Evolutionary conservation across 2,888 invertebrate species (phyloP), one percentile per base, ranked within the genome.

Genomic region (Aleiodes alternator): DNA sequence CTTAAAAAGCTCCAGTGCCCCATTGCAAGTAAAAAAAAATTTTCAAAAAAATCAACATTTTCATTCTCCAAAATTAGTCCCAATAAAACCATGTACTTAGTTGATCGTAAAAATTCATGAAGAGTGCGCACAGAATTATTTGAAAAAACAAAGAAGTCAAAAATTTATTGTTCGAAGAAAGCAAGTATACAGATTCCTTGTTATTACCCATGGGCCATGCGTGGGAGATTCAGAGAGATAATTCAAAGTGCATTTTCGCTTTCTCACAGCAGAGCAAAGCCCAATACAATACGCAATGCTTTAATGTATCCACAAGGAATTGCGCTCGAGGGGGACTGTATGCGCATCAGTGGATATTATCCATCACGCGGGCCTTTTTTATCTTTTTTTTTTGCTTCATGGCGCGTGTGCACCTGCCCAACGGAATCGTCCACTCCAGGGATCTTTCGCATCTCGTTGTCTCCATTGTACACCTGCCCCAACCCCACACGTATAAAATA

Each of bases 261-360:
- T 50, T 68, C 66, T 68, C 50, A 50, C 29, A 68, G 23, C 23
- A 23, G 23, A 23, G 23, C 23, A 23, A 6, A 38, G 55, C 16
- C 55, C 55, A 55, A 55, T 55, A 16, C 55, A 55, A 38, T 61
- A 43, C 43, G 61, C 38, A 38, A 61, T 61, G 61, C 31, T 61
- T 43, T 43, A 31, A 61, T 61, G 61, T 61, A 43, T 14, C 29
- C 43, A 61, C 43, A 9, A 43, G 38, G 61, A 61, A 61, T 61
- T 61, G 61, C 61, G 50, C 66, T 68, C 23, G 48, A 68, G 66
- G 66, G 66, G 66, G 29, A 68, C 29, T 68, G 31, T 68, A 68
- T 50, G 61, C 43, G 61, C 61, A 61, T 61, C 61, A 61, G 61
- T 61, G 66, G 66, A 48, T 50, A 68, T 68, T 68, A 68, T 68